Evolutionary conservation across 2,888 invertebrate species (phyloP).

Genomic region (Drosophila tripunctata): DNA sequence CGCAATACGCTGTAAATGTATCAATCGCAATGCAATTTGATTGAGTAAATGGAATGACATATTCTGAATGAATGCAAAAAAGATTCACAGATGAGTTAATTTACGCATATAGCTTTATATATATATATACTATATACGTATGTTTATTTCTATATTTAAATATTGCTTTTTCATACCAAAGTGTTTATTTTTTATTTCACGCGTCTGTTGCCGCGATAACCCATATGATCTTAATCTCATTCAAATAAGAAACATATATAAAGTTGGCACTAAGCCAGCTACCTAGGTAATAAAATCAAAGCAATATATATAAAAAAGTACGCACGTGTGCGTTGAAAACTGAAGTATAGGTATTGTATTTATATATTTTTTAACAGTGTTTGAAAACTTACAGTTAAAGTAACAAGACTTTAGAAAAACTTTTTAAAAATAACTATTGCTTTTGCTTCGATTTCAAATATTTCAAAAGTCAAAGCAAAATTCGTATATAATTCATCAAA

Average conservation of each 20-base stretch:
- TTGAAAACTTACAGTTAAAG: no score
- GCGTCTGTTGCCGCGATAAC: conserved; percentile 47
- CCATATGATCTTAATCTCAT: conserved; percentile 35
- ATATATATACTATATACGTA: not conserved
- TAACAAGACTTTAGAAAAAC: no score
- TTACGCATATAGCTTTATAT: no score
- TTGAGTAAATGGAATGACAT: conserved; percentile 36
- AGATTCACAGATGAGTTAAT: conserved; percentile 7
- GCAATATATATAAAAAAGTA: not conserved
- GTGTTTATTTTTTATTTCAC: conserved; percentile 24
- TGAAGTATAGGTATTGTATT: no score
- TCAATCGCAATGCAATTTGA: conserved; percentile 49
- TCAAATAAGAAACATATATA: conserved; percentile 16
- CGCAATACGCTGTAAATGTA: conserved; percentile 62
- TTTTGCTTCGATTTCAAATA: no score
- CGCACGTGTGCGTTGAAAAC: conserved; percentile 6
- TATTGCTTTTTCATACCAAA: conserved; percentile 4
- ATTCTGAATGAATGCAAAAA: conserved; percentile 29
- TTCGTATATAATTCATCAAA: no score
- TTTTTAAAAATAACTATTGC: no score
- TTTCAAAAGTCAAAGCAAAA: no score
- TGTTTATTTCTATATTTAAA: conserved; percentile 8
- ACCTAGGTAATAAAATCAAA: not conserved
- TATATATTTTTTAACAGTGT: no score
- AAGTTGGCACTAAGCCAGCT: conserved; percentile 8